Percentiles rank a stretch among this genome's conserved stretches.
These are phyloP conservation scores for Microplitis manilae DNA, from an alignment of 2,888 invertebrate species.

Conservation along the genomic window DNA sequence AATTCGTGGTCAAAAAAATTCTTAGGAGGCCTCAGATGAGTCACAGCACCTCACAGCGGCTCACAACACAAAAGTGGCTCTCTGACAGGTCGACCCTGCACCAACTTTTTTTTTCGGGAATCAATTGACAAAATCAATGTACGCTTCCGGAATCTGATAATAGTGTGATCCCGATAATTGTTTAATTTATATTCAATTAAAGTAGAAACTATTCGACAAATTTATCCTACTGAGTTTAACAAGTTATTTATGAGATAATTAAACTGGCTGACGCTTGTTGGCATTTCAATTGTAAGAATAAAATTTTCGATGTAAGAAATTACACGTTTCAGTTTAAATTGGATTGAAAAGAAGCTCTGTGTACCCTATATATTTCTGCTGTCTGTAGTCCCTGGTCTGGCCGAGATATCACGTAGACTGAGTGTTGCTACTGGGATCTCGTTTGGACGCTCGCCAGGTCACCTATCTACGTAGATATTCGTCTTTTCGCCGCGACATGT, in stretches of 20 bases:
- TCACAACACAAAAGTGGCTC: too few relatives aligned
- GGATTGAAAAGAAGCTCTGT: background rate
- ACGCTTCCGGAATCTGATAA: background rate
- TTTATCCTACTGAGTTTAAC: background rate
- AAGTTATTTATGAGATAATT: background rate
- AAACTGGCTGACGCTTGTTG: background rate
- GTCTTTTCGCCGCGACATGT: conserved; percentile 64
- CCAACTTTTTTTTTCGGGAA: too few relatives aligned
- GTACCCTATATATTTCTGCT: background rate
- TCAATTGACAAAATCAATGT: background rate
- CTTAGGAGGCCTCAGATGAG: too few relatives aligned
- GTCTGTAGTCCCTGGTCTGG: conserved; percentile 10
- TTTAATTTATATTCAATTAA: background rate
- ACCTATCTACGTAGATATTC: conserved; percentile 61
- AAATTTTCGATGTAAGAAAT: background rate
- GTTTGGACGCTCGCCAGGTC: conserved; percentile 58
- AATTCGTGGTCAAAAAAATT: too few relatives aligned
- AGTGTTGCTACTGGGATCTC: conserved; percentile 33
- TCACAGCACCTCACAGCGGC: too few relatives aligned
- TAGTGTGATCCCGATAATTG: background rate
- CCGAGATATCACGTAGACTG: conserved; percentile 29
- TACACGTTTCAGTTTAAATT: background rate
- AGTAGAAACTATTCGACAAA: background rate
- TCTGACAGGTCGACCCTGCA: too few relatives aligned
- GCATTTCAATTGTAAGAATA: background rate